Conservation (phyloP, 2,797 vertebrate genomes). For the Enteromius unitaeniatus region DNA sequence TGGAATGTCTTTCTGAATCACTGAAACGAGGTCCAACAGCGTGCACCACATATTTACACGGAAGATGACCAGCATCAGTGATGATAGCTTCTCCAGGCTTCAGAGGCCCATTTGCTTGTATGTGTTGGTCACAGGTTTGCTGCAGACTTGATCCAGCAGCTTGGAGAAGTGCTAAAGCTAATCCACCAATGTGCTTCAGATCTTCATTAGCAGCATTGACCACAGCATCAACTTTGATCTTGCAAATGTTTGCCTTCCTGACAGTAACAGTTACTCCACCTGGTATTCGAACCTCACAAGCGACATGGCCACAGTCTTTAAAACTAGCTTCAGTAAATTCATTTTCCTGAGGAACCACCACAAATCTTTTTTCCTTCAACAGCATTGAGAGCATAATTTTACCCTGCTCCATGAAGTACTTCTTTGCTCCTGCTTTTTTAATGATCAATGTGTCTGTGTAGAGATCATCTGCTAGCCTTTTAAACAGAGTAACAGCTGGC, state of each 20-base stretch:
- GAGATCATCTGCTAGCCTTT: constrained; percentile 63
- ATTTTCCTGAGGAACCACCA: constrained; percentile 74
- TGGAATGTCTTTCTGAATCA: accelerated
- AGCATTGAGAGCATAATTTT: constrained; percentile 59
- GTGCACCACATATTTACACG: constrained; percentile 83
- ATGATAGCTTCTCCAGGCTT: constrained; percentile 66
- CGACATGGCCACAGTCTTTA: not conserved
- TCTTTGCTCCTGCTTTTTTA: constrained; percentile 83
- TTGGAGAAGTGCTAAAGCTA: constrained; percentile 74
- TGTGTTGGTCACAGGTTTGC: constrained; percentile 69
- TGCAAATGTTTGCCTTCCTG: constrained; percentile 77
- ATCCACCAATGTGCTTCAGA: constrained; percentile 76
- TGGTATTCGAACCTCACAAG: constrained; percentile 64
- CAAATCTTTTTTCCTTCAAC: constrained; percentile 71
- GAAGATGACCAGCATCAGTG: constrained; percentile 75
- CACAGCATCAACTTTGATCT: constrained; percentile 67
- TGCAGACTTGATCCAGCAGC: constrained; percentile 85
- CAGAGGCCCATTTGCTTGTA: constrained; percentile 61
- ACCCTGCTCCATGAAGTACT: constrained; percentile 76
- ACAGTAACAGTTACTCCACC: constrained; percentile 75
- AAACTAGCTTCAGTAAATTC: constrained; percentile 36
- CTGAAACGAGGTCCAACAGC: constrained; percentile 84
- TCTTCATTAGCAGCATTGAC: constrained; percentile 87
- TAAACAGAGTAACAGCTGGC: constrained; percentile 62
- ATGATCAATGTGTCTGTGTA: constrained; percentile 67